Conservation (phyloP, 2,113 vertebrate genomes). For the Proterorhinus semilunaris region DNA sequence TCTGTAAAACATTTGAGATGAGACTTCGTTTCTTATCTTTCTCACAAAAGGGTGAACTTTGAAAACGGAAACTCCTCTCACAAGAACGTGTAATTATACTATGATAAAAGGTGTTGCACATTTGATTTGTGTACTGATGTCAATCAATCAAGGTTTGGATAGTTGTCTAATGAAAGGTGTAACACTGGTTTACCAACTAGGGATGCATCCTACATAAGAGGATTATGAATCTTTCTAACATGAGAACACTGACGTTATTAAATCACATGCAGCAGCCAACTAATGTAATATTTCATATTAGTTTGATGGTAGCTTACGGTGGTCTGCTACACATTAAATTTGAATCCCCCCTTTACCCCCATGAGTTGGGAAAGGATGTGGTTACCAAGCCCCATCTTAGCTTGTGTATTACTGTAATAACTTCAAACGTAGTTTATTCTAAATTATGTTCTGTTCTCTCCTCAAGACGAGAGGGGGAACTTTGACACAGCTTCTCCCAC, state of each 20-base stretch:
- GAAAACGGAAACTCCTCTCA: conserved; percentile 2
- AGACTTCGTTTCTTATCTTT: conserved; percentile 11
- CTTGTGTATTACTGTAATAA: neutral
- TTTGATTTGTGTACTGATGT: neutral
- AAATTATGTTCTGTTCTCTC: neutral
- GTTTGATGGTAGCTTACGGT: conserved; percentile 6
- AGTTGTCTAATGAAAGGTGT: neutral
- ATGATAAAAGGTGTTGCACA: neutral
- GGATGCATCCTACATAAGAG: neutral
- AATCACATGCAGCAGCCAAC: conserved; percentile 23
- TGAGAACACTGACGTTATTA: conserved; percentile 18
- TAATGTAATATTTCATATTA: conserved; percentile 37
- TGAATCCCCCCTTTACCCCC: conserved; percentile 3
- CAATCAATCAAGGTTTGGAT: no score
- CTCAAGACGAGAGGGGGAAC: neutral
- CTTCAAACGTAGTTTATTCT: neutral
- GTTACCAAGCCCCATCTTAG: conserved; percentile 16
- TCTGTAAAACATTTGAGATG: conserved; percentile 16
- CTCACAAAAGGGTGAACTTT: conserved; percentile 19
- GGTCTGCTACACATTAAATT: conserved; percentile 38
- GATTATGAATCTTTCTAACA: conserved; percentile 2
- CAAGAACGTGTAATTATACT: conserved; percentile 16
- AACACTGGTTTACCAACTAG: neutral
- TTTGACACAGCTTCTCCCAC: neutral
- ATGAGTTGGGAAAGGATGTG: conserved; percentile 27